Conservation (phyloP, 2,888 invertebrate genomes). For the Chelonus formosanus region DNA sequence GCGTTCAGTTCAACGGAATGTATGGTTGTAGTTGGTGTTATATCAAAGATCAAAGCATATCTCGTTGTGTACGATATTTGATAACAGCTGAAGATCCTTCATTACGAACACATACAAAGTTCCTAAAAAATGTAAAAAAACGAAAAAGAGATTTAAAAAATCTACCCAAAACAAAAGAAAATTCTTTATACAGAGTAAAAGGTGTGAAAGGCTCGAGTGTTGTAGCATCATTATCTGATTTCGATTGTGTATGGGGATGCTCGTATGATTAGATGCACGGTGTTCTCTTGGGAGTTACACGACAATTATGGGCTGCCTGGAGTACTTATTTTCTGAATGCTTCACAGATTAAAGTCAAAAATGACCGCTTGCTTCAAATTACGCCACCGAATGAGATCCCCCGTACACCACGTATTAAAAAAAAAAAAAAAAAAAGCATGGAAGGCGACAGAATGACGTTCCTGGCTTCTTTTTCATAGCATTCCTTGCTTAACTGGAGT, state of each 20-base stretch:
- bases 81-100: not conserved
- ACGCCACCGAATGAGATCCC: conserved; percentile 32
- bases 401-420: conserved; percentile 28
- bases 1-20: conserved; percentile 37
- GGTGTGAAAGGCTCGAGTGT: conserved; percentile 3
- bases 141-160: conserved; percentile 1
- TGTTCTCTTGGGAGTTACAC: conserved; percentile 29
- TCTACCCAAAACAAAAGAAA: not conserved
- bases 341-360: not conserved
- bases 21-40: conserved; percentile 41
- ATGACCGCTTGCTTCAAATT: conserved; percentile 27
- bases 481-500: conserved; percentile 27
- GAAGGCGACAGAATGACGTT: conserved; percentile 39
- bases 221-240: not conserved
- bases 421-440: conserved; percentile 17
- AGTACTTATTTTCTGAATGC: not conserved
- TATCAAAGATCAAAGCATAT: conserved; percentile 20
- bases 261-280: conserved; percentile 37
- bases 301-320: conserved; percentile 34
- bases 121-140: not conserved
- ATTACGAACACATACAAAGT: not conserved
- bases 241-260: conserved; percentile 38
- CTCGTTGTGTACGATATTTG: conserved; percentile 11
- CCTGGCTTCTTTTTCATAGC: conserved; percentile 36
- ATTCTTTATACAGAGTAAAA: not conserved